These are phyloP conservation scores for Sepiola atlantica DNA, from an alignment of 2,888 invertebrate genomes.

Conservation along the genomic window DNA sequence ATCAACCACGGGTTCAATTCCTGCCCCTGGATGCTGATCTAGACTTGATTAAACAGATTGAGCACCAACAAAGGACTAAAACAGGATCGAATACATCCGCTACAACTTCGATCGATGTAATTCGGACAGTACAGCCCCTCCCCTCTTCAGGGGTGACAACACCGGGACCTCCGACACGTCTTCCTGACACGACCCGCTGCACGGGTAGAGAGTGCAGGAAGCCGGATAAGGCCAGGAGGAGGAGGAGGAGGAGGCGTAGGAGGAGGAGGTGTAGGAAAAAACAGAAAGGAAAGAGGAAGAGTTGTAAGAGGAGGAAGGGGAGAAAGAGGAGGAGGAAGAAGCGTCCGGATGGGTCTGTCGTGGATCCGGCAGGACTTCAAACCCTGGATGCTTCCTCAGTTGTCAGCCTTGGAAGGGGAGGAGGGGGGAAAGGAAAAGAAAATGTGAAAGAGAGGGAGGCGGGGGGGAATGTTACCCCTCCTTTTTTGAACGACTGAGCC, in stretches of 20 bases:
- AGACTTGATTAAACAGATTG: constrained; percentile 4
- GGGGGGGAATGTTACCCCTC: not conserved
- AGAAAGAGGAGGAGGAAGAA: not conserved
- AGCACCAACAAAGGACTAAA: constrained; percentile 36
- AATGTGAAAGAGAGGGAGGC: not conserved
- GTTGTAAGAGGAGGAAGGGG: not conserved
- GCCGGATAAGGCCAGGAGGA: not conserved
- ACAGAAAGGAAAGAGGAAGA: not conserved
- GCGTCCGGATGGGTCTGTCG: not conserved
- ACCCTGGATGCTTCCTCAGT: not conserved
- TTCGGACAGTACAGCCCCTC: constrained; percentile 40
- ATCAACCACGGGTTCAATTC: constrained; percentile 40
- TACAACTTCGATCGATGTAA: constrained; percentile 33
- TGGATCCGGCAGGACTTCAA: not conserved
- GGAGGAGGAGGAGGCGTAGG: not conserved
- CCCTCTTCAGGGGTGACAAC: not conserved
- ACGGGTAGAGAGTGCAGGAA: not conserved
- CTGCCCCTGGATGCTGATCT: constrained; percentile 23
- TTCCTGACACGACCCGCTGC: not conserved
- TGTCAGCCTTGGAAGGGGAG: not conserved
- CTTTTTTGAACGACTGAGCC: not conserved
- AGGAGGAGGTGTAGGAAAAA: not conserved
- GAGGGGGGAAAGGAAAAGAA: not conserved
- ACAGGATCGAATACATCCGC: constrained; percentile 39
- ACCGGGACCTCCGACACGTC: not conserved